Evolutionary conservation across 2,113 vertebrate species (phyloP).

Genomic region (Eretmochelys imbricata): DNA sequence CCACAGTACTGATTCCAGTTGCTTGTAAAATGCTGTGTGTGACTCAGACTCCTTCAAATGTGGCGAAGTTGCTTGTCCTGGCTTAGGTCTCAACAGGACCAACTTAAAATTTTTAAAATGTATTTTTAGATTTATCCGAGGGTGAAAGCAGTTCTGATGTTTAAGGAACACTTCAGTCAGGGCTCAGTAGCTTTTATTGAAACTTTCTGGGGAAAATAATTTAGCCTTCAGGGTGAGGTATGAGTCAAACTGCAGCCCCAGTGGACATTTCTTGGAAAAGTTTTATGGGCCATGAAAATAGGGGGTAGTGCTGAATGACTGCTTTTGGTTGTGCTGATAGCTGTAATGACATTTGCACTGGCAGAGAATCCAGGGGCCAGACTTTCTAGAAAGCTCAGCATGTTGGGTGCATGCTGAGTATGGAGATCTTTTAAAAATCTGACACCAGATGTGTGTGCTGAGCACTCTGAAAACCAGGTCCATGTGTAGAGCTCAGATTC

Average conservation of each 20-base stretch:
- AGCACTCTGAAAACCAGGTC: background rate
- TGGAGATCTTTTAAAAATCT: background rate
- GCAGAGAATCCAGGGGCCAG: background rate
- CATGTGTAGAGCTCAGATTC: background rate
- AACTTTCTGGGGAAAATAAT: background rate
- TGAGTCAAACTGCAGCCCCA: background rate
- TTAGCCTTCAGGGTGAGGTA: background rate
- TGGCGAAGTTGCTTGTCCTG: background rate
- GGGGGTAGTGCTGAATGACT: background rate
- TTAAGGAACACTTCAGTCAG: background rate
- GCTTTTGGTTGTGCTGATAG: background rate
- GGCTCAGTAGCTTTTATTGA: background rate
- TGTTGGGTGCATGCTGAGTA: background rate
- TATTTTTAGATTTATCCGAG: background rate
- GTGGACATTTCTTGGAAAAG: background rate
- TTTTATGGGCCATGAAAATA: background rate
- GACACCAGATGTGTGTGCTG: accelerated
- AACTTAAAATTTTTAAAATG: background rate
- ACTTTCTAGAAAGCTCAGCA: background rate
- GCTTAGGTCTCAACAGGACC: background rate
- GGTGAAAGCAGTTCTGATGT: background rate
- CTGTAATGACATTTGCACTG: background rate
- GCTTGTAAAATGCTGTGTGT: background rate
- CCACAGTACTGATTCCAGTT: accelerated
- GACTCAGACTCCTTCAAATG: background rate